Evolutionary conservation across 2,797 vertebrate genomes (phyloP).

Genomic region (Pangasius mekongensis): DNA sequence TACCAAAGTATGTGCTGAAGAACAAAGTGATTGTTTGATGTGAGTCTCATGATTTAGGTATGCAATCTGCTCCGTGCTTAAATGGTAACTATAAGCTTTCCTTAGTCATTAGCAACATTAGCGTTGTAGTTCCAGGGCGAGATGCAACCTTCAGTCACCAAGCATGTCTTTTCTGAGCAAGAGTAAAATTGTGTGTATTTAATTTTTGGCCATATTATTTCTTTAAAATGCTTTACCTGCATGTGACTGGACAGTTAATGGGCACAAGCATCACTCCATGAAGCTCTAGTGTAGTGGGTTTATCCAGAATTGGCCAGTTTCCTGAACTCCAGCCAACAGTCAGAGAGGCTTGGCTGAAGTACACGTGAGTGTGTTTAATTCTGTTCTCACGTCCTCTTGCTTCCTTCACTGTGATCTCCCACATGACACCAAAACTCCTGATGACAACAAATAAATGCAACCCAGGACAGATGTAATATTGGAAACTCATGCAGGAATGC

Average conservation of each 20-base stretch:
- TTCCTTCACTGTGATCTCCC: slow-evolving; percentile 81
- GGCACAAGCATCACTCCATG: slow-evolving; percentile 78
- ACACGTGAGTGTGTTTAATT: slow-evolving; percentile 70
- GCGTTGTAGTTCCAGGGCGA: background rate
- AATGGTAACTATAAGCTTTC: background rate
- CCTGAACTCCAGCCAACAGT: slow-evolving; percentile 77
- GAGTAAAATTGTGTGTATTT: background rate
- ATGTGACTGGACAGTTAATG: slow-evolving; percentile 63
- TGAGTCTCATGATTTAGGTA: background rate
- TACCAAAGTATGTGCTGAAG: background rate
- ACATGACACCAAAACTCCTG: slow-evolving; percentile 71
- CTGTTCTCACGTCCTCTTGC: slow-evolving; percentile 69
- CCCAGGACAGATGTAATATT: background rate
- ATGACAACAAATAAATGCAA: slow-evolving; percentile 25
- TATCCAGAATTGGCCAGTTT: slow-evolving; percentile 70
- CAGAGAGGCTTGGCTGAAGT: slow-evolving; percentile 79
- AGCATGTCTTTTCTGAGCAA: background rate
- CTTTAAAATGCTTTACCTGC: slow-evolving; percentile 69
- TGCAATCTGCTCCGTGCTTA: background rate
- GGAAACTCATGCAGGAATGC: background rate
- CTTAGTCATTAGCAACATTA: background rate
- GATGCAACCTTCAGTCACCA: background rate
- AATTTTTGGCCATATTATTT: background rate
- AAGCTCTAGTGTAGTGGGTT: slow-evolving; percentile 78
- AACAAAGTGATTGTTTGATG: background rate